phyloP scores from a whole-genome alignment of 2,113 vertebrate genomes.

The Cyanoderma ruficeps region DNA sequence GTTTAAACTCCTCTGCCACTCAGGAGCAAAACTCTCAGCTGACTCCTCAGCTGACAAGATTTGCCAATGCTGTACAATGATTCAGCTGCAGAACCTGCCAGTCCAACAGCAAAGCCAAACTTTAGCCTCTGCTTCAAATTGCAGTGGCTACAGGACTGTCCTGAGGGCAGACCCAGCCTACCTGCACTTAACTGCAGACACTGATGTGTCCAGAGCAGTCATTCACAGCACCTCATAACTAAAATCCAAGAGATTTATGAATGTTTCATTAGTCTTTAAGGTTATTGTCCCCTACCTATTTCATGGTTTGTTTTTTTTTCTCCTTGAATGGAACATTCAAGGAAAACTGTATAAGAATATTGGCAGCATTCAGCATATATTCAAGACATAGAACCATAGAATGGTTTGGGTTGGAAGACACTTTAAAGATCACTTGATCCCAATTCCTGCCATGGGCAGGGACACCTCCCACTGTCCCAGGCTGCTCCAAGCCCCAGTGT shows the following conservation, averaged over 20 bases:
- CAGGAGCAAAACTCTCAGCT: background rate
- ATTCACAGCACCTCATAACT: background rate
- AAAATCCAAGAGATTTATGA: background rate
- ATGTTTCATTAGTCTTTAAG: background rate
- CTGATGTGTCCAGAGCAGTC: background rate
- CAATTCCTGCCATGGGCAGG: accelerated
- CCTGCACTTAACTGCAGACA: background rate
- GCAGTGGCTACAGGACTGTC: background rate
- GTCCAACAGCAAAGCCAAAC: background rate
- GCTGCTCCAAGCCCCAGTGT: background rate
- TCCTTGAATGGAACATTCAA: background rate
- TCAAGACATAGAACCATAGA: background rate
- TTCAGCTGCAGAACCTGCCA: background rate
- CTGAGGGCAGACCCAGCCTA: background rate
- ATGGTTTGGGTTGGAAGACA: background rate
- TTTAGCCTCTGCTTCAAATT: background rate
- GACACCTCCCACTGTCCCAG: background rate
- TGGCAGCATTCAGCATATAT: background rate
- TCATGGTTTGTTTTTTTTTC: background rate
- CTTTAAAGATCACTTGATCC: background rate
- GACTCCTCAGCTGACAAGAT: background rate
- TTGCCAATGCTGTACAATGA: background rate
- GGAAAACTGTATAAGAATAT: background rate
- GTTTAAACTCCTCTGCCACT: background rate
- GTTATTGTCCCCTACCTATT: background rate